Conservation (phyloP, 2,113 vertebrate species). For the Heterotilapia buettikoferi region DNA sequence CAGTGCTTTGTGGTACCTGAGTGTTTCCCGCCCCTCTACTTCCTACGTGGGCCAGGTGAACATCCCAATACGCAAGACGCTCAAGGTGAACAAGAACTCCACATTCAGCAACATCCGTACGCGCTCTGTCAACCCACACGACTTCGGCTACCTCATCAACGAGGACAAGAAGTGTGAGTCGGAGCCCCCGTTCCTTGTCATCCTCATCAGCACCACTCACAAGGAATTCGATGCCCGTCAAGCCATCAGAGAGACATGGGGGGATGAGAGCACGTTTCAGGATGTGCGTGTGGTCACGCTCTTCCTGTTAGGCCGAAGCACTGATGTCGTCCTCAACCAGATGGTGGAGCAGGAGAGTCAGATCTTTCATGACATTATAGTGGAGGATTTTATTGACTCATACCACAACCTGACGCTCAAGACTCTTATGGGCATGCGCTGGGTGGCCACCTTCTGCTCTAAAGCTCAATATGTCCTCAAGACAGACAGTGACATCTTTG, state of each 20-base stretch:
- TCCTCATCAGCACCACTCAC: slow-evolving; percentile 97
- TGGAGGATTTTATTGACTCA: slow-evolving; percentile 95
- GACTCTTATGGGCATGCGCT: slow-evolving; percentile 96
- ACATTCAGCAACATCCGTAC: slow-evolving; percentile 92
- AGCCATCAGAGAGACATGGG: slow-evolving; percentile 97
- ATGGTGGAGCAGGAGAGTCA: slow-evolving; percentile 99
- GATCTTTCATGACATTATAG: slow-evolving; percentile 95
- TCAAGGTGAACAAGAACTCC: slow-evolving; percentile 77
- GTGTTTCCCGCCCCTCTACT: slow-evolving; percentile 86
- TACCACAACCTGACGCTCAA: slow-evolving; percentile 98
- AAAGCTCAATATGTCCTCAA: slow-evolving; percentile 97
- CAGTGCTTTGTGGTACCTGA: slow-evolving; percentile 97
- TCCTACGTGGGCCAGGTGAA: slow-evolving; percentile 83
- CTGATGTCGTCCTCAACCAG: slow-evolving; percentile 89
- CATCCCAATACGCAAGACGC: slow-evolving; percentile 72
- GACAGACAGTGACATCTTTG: slow-evolving; percentile 98
- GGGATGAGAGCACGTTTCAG: slow-evolving; percentile 89
- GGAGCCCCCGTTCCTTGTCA: slow-evolving; percentile 84
- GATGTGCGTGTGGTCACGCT: slow-evolving; percentile 88
- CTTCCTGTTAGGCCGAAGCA: slow-evolving; percentile 89
- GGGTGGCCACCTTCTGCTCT: slow-evolving; percentile 91
- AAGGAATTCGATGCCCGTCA: slow-evolving; percentile 98
- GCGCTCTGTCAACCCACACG: slow-evolving; percentile 92
- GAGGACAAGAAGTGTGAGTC: slow-evolving; percentile 92
- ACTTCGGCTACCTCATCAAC: slow-evolving; percentile 91